A percentile compares a stretch with the other conserved stretches of the same genome.
Evolutionary conservation across 1,140 invertebrate genomes (phyloP).

Genomic region (Drosophila teissieri): DNA sequence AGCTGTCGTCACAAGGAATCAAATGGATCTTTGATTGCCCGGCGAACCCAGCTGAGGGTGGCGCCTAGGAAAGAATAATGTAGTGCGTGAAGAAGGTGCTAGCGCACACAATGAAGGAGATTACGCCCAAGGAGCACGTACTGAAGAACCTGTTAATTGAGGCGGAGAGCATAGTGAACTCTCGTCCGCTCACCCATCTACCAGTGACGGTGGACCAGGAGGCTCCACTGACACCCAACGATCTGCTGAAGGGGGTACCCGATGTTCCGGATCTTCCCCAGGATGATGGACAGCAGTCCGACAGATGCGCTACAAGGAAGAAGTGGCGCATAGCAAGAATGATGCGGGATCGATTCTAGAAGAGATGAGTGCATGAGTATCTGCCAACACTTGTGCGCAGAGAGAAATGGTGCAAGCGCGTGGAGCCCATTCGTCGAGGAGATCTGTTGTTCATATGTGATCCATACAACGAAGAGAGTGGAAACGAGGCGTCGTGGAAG

Average conservation of each 20-base stretch:
- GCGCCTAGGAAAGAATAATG: constrained; percentile 11
- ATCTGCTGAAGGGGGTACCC: neutral
- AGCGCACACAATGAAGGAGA: neutral
- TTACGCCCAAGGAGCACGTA: neutral
- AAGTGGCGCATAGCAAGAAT: neutral
- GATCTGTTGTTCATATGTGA: neutral
- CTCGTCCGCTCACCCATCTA: neutral
- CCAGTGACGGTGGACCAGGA: too few relatives aligned
- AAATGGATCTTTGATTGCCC: constrained; percentile 20
- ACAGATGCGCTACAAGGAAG: neutral
- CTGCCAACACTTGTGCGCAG: constrained; percentile 24
- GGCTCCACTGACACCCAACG: neutral
- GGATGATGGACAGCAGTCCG: neutral
- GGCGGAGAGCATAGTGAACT: constrained; percentile 25
- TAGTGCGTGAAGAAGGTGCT: neutral
- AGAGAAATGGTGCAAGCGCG: constrained; percentile 8
- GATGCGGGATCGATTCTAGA: neutral
- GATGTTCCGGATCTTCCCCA: neutral
- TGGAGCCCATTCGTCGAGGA: neutral
- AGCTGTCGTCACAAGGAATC: constrained; percentile 11
- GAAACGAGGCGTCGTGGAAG: too few relatives aligned
- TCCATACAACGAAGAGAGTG: neutral
- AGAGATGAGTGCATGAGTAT: constrained; percentile 10
- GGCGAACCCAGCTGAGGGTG: constrained; percentile 12
- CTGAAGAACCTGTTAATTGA: constrained; percentile 13